These are phyloP conservation scores for Sebastes jordani DNA, from an alignment of 2,797 vertebrate species.

Conservation along the genomic window DNA sequence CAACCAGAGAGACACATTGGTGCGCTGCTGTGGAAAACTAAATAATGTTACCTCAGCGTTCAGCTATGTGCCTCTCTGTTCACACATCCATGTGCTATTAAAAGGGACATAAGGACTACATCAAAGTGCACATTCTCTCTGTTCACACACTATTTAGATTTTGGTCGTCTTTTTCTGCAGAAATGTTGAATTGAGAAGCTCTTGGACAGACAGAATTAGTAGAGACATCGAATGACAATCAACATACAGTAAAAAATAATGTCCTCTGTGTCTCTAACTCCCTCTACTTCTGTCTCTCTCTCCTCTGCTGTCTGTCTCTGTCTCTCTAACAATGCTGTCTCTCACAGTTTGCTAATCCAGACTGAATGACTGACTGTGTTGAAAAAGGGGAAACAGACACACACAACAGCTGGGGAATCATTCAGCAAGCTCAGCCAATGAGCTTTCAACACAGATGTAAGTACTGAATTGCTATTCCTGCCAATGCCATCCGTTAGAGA, in stretches of 20 bases:
- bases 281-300: constrained; percentile 21
- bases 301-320: constrained; percentile 29
- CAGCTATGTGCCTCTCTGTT: constrained; percentile 41
- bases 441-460: constrained; percentile 22
- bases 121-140: not conserved
- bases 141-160: not conserved
- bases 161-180: not conserved
- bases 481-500: not conserved
- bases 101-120: not conserved
- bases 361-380: constrained; percentile 75
- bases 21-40: constrained; percentile 36
- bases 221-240: not conserved
- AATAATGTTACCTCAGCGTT: constrained; percentile 42
- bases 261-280: constrained; percentile 34
- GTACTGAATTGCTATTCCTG: not conserved
- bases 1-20: constrained; percentile 5
- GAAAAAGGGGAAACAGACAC: constrained; percentile 31
- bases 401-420: constrained; percentile 42
- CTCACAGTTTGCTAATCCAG: constrained; percentile 71
- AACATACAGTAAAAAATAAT: constrained; percentile 34
- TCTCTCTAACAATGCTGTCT: constrained; percentile 66
- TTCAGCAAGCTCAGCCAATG: constrained; percentile 25
- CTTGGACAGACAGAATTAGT: constrained; percentile 1
- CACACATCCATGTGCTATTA: constrained; percentile 20
- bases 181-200: not conserved